Evolutionary conservation across 1,140 invertebrate genomes (phyloP), one percentile per base, ranked within the genome.

Genomic region (Lutraria rhynchaena): DNA sequence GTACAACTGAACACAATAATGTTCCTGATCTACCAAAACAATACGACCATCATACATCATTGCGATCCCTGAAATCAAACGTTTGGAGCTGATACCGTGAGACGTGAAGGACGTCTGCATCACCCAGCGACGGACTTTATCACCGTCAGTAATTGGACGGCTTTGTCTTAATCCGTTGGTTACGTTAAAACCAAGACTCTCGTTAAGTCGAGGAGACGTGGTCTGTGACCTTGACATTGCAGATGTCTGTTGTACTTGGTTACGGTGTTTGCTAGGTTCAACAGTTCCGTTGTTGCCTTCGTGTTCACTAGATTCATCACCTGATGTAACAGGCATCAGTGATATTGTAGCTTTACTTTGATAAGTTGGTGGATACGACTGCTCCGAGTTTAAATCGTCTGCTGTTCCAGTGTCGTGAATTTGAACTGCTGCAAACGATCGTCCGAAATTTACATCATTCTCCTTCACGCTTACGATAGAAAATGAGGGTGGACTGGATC

Each of bases 391-490:
- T 9, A 4, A 46, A 5, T 17, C 5, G 3, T n/a, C 24, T 44
- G 27, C 41, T 11, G 27, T 57, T n/a, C 17, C 37, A 9, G 63
- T 17, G 17, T 80, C 76, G n/a, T 65, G 69, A 22, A 80, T 70
- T 46, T 80, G 76, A 2, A 80, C 76, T 3, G 76, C 76, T 11
- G 76, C 76, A 49, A 80, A 80, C 41, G 76, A 67, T 46, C 76
- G 49, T n/a, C 76, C 76, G 57, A 80, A 80, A 57, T 60, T 60
- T 27, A 51, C 57, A 35, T 80, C 76, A 29, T n/a, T 49, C 19
- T 70, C 76, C 24, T 80, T 69, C 0, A 69, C 76, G 33, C 49
- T 65, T 1, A 67, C 60, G 24, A 67, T 29, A n/a, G 75, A 57
- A 51, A 60, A 75, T 11, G 57, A 24, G 9, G 57, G 41, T 1